A percentile compares a stretch with the other conserved stretches of the same genome.
Conservation (phyloP, 2,888 invertebrate genomes). For the Rhaphigaster nebulosa region DNA sequence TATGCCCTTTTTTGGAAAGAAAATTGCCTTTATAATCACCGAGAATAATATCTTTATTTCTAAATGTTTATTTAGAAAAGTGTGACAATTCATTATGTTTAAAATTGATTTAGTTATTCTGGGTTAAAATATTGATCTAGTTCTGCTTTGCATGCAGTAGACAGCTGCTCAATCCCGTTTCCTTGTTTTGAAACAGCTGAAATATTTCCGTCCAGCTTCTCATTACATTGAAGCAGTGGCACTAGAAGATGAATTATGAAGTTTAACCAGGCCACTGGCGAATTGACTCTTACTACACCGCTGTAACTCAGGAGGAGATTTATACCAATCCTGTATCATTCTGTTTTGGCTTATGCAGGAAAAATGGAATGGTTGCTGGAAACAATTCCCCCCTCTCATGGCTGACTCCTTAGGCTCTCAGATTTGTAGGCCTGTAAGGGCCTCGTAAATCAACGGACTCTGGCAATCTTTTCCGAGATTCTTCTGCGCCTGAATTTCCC, state of each 20-base stretch:
- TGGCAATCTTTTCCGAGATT: not conserved
- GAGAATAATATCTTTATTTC: too few species aligned
- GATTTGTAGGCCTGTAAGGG: conserved; percentile 24
- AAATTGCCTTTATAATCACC: too few species aligned
- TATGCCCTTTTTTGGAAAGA: too few species aligned
- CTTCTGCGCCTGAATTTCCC: not conserved
- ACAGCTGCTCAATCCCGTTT: not conserved
- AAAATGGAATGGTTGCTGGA: conserved; percentile 38
- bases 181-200: not conserved
- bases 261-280: not conserved
- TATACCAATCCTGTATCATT: not conserved
- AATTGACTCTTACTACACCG: not conserved
- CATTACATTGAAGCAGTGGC: not conserved
- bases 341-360: conserved; percentile 37
- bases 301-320: not conserved
- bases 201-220: not conserved
- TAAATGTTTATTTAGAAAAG: too few species aligned
- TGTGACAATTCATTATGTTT: too few species aligned
- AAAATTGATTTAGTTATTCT: too few species aligned
- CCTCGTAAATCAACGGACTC: conserved; percentile 29
- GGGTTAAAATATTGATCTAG: not conserved
- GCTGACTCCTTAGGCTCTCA: conserved; percentile 15
- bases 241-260: not conserved
- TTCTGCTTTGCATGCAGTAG: not conserved
- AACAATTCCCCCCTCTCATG: conserved; percentile 1